Base-by-base conservation (phyloP, 1,140 invertebrate species). In the Pogonognathellus flavescens region DNA sequence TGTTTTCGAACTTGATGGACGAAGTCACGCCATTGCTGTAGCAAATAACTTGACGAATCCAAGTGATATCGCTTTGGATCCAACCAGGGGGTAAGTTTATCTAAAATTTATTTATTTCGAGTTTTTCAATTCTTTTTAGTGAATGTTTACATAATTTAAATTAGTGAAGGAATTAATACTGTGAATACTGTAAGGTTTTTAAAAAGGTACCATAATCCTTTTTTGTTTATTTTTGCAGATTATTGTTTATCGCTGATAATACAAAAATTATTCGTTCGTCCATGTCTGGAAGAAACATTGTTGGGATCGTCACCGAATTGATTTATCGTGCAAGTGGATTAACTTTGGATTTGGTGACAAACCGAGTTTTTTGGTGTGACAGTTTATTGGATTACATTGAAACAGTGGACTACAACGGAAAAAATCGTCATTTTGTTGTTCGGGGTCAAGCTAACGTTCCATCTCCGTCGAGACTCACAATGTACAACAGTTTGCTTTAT, bases 321-420 rank as follows among this genome's bases (percentile, higher is more conserved):
- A 95, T 97, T 0, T 97, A 98, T 90, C 96, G 95, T 91, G 97
- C 95, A 1, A 95, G 94, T 20, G 97, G 95, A 57, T 93, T 98
- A 0, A 93, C 96, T 0, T 94, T 96, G 0, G 97, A 97, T 90
- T 95, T 96, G 8, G 95, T 98, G 8, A 94, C 95, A 0, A 94
- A 95, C 89, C 92, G 97, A 55, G 93, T 99, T 10, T 99, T 97
- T 91, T 99, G 98, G 96, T 98, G 97, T 89, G 98, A 99, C 90
- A 96, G 96, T 0, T 92, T 98, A 8, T 53, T 85, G 50, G 98
- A 99, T 91, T 99, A 99, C 90, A 99, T 99, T 86, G 98, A 99
- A 90, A 98, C 97, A 0, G 96, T 98, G 1, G 96, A 99, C 90
- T 99, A 99, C 90, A 94, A 98, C 85, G 98, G 98, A 0, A 92